Conservation (phyloP, 64 coral and sea anemone species). For the Pocillopora verrucosa region DNA sequence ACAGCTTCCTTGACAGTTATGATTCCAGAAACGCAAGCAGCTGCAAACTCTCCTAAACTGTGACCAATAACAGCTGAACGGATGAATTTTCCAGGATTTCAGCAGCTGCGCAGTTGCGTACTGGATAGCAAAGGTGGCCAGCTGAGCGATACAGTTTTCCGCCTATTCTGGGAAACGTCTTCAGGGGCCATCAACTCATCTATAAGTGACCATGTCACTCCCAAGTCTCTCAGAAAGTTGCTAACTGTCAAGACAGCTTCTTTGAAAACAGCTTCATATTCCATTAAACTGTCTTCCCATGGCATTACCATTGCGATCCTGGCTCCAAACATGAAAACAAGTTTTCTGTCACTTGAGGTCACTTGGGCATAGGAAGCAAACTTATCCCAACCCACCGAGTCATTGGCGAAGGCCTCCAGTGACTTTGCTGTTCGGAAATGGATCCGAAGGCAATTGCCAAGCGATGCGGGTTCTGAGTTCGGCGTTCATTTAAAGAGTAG, state of each 20-base stretch:
- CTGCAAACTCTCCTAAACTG: slow-evolving; percentile 83
- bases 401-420: slow-evolving; percentile 3
- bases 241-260: slow-evolving; percentile 42
- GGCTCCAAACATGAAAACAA: slow-evolving; percentile 84
- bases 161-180: slow-evolving; percentile 47
- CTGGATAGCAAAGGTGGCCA: slow-evolving; percentile 75
- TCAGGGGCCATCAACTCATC: slow-evolving; percentile 47
- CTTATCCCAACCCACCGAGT: slow-evolving; percentile 26
- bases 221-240: slow-evolving; percentile 25
- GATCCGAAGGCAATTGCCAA: slow-evolving; percentile 46
- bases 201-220: slow-evolving; percentile 35
- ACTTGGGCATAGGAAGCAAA: background rate
- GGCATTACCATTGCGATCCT: slow-evolving; percentile 67
- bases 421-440: background rate
- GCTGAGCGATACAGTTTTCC: slow-evolving; percentile 54
- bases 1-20: slow-evolving; percentile 62
- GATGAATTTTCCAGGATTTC: slow-evolving; percentile 72
- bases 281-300: slow-evolving; percentile 72
- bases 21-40: slow-evolving; percentile 51
- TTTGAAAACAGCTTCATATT: slow-evolving; percentile 47
- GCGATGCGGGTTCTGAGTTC: slow-evolving; percentile 21
- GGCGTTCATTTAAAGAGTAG: slow-evolving; percentile 50
- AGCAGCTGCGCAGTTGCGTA: slow-evolving; percentile 64
- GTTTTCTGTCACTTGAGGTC: background rate
- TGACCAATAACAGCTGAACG: slow-evolving; percentile 81